phyloP scores from a whole-genome alignment of 2,113 vertebrate species.

The human region GRCh38 chr20:24635001-24635500 shows the following conservation, averaged over 20 bases:
- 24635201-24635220: conserved; percentile 52
- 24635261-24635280: conserved; percentile 60
- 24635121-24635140: neutral
- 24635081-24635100: neutral
- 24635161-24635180: conserved; percentile 14
- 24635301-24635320: neutral
- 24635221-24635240: conserved; percentile 64
- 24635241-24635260: conserved; percentile 53
- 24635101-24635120: neutral
- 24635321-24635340: neutral
- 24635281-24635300: neutral
- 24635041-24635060: neutral
- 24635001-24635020: neutral
- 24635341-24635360: too few relatives aligned
- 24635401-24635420: neutral
- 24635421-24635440: neutral
- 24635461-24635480: neutral
- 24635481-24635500: neutral
- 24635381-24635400: neutral
- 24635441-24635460: neutral
- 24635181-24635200: conserved; percentile 42
- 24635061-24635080: neutral
- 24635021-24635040: too few relatives aligned
- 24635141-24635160: neutral
- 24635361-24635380: too few relatives aligned